Percentiles rank a stretch among this genome's conserved stretches.
These are phyloP conservation scores for Neocrepidodera transversa DNA, from an alignment of 2,888 invertebrate genomes.

Conservation along the genomic window DNA sequence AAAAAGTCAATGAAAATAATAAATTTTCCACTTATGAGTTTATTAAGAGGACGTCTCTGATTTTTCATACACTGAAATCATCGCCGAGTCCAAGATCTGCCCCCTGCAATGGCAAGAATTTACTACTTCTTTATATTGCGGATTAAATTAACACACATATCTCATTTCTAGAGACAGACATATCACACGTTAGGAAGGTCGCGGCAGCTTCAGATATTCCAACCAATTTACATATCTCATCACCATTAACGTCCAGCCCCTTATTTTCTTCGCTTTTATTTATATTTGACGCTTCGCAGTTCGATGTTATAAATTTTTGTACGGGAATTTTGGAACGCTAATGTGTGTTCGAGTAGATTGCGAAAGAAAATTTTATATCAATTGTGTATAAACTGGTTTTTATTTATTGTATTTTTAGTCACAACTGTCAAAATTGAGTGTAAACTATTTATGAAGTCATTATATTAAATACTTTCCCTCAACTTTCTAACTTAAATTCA, in stretches of 20 bases:
- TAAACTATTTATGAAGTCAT: too few relatives aligned
- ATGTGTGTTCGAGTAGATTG: conserved; percentile 5
- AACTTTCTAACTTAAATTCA: too few relatives aligned
- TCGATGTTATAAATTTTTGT: conserved; percentile 20
- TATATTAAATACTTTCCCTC: too few relatives aligned
- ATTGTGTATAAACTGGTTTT: not conserved
- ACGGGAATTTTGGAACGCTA: conserved; percentile 1
- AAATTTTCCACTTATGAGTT: too few relatives aligned
- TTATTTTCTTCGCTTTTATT: conserved; percentile 37
- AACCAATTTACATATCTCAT: conserved; percentile 48
- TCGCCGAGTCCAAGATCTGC: conserved; percentile 29
- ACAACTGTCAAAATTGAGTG: too few relatives aligned
- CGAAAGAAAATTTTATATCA: not conserved
- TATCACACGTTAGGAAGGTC: conserved; percentile 43
- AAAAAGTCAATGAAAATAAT: too few relatives aligned
- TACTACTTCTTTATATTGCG: conserved; percentile 46
- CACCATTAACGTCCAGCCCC: conserved; percentile 45
- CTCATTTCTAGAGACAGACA: conserved; percentile 45
- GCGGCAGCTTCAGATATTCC: conserved; percentile 41
- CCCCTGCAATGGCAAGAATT: conserved; percentile 41
- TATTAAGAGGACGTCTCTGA: conserved; percentile 28
- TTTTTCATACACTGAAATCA: conserved; percentile 30
- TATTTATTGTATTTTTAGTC: not conserved
- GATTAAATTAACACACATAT: conserved; percentile 48
- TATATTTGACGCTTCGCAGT: conserved; percentile 28